Percentiles rank a stretch among this genome's conserved stretches.
These are phyloP conservation scores for Sinella curviseta DNA, from an alignment of 1,140 invertebrate genomes.

Conservation along the genomic window DNA sequence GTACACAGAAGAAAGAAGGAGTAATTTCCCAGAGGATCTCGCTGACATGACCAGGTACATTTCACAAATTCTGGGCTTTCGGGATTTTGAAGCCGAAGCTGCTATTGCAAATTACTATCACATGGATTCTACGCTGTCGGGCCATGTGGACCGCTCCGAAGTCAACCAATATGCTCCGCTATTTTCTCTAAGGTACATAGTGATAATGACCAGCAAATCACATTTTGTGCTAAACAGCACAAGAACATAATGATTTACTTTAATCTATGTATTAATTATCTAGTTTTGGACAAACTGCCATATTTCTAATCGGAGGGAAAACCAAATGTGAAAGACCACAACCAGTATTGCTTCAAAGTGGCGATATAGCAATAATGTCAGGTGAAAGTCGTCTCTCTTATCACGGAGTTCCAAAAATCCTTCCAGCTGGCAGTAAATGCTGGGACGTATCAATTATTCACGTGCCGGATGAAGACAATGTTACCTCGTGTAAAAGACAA, in stretches of 20 bases:
- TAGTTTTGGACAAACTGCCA: conserved; percentile 82
- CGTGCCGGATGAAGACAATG: background rate
- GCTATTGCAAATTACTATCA: conserved; percentile 94
- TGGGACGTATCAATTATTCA: too few relatives aligned
- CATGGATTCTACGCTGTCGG: conserved; percentile 82
- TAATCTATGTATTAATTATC: too few relatives aligned
- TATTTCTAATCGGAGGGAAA: conserved; percentile 78
- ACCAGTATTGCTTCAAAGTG: conserved; percentile 72
- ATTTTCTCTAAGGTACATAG: conserved; percentile 75
- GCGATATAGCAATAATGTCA: conserved; percentile 81
- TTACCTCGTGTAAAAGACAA: background rate
- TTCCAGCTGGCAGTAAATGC: conserved; percentile 56
- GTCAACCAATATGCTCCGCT: conserved; percentile 77
- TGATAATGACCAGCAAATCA: too few relatives aligned
- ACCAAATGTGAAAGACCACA: conserved; percentile 65
- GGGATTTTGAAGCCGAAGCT: conserved; percentile 75
- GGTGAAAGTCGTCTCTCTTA: conserved; percentile 72
- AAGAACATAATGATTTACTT: too few relatives aligned
- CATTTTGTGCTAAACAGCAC: too few relatives aligned
- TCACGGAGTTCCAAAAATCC: conserved; percentile 79
- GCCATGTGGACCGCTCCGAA: conserved; percentile 91
- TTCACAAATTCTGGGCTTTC: conserved; percentile 64
- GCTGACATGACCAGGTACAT: conserved; percentile 64
- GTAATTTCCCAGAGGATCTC: conserved; percentile 72
- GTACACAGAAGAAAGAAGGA: conserved; percentile 68